Evolutionary conservation across 2,113 vertebrate genomes (phyloP).

Genomic region (Aegotheles bennettii): DNA sequence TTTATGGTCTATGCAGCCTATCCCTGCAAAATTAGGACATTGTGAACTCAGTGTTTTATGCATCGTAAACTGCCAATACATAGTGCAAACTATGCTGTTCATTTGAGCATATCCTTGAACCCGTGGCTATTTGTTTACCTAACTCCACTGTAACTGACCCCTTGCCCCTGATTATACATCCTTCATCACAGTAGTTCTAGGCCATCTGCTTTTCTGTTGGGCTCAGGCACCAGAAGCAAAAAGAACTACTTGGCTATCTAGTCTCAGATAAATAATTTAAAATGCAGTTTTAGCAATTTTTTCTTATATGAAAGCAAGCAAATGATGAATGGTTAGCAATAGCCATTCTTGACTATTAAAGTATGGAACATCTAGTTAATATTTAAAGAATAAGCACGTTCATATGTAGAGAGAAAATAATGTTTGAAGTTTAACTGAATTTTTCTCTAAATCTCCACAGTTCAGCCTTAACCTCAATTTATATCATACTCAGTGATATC

Average conservation of each 20-base stretch:
- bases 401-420: neutral
- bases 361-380: neutral
- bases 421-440: neutral
- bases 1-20: neutral
- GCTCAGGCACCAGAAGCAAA: neutral
- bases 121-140: neutral
- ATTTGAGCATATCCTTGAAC: neutral
- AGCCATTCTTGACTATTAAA: neutral
- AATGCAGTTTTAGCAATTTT: neutral
- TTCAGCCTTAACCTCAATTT: neutral
- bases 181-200: neutral
- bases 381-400: neutral
- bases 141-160: neutral
- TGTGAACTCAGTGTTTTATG: neutral
- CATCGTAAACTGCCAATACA: neutral
- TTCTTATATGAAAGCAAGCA: neutral
- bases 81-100: neutral
- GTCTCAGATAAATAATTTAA: neutral
- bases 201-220: neutral
- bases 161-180: neutral
- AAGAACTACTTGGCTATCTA: neutral
- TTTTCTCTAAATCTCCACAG: neutral
- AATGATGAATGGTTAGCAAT: neutral
- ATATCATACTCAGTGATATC: neutral
- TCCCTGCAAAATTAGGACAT: neutral